Percentiles rank a stretch among this genome's conserved stretches.
Conservation (phyloP, 2,888 invertebrate genomes). For the Osmoderma eremita region DNA sequence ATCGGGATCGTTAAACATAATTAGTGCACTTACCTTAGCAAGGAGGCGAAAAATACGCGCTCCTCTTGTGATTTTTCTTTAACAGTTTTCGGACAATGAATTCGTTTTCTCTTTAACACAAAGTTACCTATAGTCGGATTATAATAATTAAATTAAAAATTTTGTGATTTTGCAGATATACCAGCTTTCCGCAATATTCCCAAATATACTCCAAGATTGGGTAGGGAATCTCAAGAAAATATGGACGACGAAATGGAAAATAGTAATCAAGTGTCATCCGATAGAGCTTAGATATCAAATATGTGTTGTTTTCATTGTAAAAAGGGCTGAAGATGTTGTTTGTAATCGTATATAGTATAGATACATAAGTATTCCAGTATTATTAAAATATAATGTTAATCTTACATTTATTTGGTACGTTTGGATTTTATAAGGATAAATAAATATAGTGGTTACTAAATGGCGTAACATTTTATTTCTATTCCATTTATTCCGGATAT, state of each 20-base stretch:
- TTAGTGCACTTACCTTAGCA: too few species aligned
- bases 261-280: constrained; percentile 26
- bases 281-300: constrained; percentile 9
- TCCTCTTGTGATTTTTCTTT: constrained; percentile 1
- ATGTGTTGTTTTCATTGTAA: constrained; percentile 21
- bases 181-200: constrained; percentile 50
- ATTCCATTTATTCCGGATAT: too few species aligned
- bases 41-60: too few species aligned
- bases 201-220: constrained; percentile 58
- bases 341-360: constrained; percentile 16
- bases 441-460: constrained; percentile 27
- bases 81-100: not conserved
- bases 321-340: constrained; percentile 16
- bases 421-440: constrained; percentile 29
- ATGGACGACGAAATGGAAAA: constrained; percentile 44
- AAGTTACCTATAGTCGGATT: too few species aligned
- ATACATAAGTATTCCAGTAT: constrained; percentile 28
- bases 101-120: too few species aligned
- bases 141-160: too few species aligned
- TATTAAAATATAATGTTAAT: constrained; percentile 17
- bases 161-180: constrained; percentile 31
- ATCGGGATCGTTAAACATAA: not conserved
- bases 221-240: constrained; percentile 57
- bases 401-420: constrained; percentile 13
- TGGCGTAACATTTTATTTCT: constrained; percentile 15